Conservation (phyloP, 1,140 invertebrate genomes). For the Ditylenchus dipsaci region DNA sequence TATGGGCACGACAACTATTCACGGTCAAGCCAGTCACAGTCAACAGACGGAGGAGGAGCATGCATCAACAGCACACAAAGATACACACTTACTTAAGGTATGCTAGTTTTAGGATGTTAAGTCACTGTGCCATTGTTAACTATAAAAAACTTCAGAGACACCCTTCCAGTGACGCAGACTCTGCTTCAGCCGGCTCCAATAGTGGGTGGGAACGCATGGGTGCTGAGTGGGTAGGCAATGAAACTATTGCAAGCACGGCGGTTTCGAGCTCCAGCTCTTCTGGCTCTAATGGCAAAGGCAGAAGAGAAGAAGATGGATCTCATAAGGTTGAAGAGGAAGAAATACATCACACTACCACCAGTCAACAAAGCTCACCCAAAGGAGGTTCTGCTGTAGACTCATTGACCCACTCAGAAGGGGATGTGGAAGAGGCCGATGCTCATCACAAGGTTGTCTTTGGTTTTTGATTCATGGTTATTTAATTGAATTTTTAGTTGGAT, state of each 20-base stretch:
- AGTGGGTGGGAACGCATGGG: conserved; percentile 34
- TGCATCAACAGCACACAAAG: no score
- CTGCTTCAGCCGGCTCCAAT: conserved; percentile 16
- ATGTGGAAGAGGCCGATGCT: not conserved
- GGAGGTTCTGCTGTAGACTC: not conserved
- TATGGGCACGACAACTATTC: no score
- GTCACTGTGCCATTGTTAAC: not conserved
- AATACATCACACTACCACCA: not conserved
- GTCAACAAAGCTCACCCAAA: not conserved
- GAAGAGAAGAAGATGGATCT: not conserved
- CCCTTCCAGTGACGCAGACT: conserved; percentile 29
- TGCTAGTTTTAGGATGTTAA: no score
- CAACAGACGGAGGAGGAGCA: conserved; percentile 3
- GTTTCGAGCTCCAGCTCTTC: conserved; percentile 1
- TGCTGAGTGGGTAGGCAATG: conserved; percentile 15
- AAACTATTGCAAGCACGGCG: conserved; percentile 9
- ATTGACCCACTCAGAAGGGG: not conserved
- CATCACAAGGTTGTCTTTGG: not conserved
- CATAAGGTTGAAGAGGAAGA: not conserved
- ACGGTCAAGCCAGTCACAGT: not conserved
- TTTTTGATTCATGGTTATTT: not conserved
- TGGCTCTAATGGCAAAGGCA: conserved; percentile 7
- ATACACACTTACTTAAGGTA: no score
- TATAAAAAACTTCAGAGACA: conserved; percentile 6
- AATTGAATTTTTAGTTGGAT: not conserved